A percentile compares a stretch with the other conserved stretches of the same genome.
Evolutionary conservation across 1,140 invertebrate species (phyloP).

Genomic region (Stenopsyche tienmushanensis): DNA sequence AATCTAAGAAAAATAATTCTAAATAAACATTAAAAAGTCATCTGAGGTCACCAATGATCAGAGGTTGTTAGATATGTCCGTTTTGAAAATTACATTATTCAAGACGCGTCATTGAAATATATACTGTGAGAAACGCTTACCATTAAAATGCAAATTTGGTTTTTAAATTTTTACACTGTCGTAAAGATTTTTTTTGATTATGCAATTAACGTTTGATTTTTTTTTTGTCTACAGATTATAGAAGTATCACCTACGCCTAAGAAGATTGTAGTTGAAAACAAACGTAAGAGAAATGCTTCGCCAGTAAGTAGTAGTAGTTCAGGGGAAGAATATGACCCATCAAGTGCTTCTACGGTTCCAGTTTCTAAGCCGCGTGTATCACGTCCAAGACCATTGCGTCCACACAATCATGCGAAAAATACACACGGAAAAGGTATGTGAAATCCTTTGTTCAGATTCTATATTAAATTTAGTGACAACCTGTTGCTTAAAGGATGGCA

Average conservation of each 20-base stretch:
- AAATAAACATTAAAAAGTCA: too few species aligned
- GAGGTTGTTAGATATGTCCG: too few species aligned
- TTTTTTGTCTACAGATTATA: background rate
- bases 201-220: too few species aligned
- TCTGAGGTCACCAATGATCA: too few species aligned
- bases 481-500: too few species aligned
- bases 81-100: too few species aligned
- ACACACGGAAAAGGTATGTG: slow-evolving; percentile 18
- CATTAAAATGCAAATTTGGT: too few species aligned
- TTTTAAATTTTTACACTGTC: too few species aligned
- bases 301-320: slow-evolving; percentile 44
- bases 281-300: slow-evolving; percentile 13
- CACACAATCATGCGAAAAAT: slow-evolving; percentile 23
- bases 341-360: slow-evolving; percentile 46
- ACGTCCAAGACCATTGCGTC: slow-evolving; percentile 43
- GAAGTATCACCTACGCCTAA: background rate
- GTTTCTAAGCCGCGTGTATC: slow-evolving; percentile 49
- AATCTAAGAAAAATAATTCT: too few species aligned
- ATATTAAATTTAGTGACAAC: background rate
- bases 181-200: too few species aligned
- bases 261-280: background rate
- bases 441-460: background rate
- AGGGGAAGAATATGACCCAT: slow-evolving; percentile 54
- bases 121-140: too few species aligned
- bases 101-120: too few species aligned